Base-by-base conservation (phyloP, 2,113 vertebrate genomes). In the Ia io region DNA sequence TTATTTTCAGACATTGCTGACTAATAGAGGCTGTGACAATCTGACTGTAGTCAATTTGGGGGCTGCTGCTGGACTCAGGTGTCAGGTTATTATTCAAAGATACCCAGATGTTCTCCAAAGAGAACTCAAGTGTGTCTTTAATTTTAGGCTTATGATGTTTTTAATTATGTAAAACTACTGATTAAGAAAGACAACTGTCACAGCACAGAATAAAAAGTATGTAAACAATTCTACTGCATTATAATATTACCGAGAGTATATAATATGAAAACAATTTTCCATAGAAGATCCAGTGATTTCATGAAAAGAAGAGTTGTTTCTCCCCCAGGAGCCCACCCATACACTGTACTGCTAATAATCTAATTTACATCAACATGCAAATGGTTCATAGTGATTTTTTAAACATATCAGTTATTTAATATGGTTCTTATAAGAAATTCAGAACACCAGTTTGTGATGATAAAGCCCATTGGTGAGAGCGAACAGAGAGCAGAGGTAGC, bases 101-200 rank as follows among this genome's bases (percentile, higher is more conserved):
- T 59, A 70, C 12, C 40, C 67, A 92, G 93, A 63, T 95, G 25
- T 88, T 95, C 51, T 87, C 65, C 82, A 92, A 91, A 93, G 49
- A 95, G 12, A 71, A 76, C 40, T 82, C 47, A 88, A 95, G 25
- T 80, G 44, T 95, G 84, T 85, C 71, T 95, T 77, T 96, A 95
- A 94, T 88, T 95, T 95, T 96, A 92, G 61, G 22, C 37, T 94
- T 87, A 85, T 40, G 11, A 53, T 90, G 18, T 67, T 92, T 93
- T 96, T 74, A 78, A 96, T 90, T 96, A 95, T 91, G 73, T 85
- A 78, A 88, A 96, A 84, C 28, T 83, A 92, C 42, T 97, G 77
- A 95, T 90, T 90, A 96, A 94, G 42, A 97, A 96, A 96, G 47
- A 92, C 71, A 97, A 88, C 76, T 88, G 80, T 96, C 85, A 94